Conservation (phyloP, 2,888 invertebrate genomes). For the Drosophila seclusa region DNA sequence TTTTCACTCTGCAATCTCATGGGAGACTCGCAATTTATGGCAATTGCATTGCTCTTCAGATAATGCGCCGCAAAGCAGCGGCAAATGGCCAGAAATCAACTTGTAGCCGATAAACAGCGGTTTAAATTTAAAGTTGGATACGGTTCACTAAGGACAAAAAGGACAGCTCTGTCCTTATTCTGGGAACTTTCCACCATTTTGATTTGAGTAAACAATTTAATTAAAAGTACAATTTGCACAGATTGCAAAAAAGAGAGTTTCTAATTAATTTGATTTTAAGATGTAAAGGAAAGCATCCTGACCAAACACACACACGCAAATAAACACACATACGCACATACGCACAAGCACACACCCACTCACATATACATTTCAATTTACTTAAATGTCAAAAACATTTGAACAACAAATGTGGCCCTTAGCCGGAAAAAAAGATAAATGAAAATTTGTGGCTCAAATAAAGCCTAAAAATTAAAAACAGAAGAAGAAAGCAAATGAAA, state of each 20-base stretch:
- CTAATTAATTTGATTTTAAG: slow-evolving; percentile 69
- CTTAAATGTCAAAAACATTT: slow-evolving; percentile 52
- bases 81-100: slow-evolving; percentile 17
- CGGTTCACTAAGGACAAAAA: neutral
- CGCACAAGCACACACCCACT: slow-evolving; percentile 13
- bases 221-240: slow-evolving; percentile 54
- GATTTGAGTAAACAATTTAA: slow-evolving; percentile 55
- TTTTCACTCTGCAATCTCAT: slow-evolving; percentile 66
- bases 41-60: slow-evolving; percentile 49
- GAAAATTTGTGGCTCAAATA: slow-evolving; percentile 39
- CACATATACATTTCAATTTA: slow-evolving; percentile 58
- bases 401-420: slow-evolving; percentile 44
- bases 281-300: slow-evolving; percentile 39
- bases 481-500: slow-evolving; percentile 24
- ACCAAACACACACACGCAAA: slow-evolving; percentile 20
- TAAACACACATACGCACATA: slow-evolving; percentile 2
- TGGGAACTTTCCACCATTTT: neutral
- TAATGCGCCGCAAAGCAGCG: slow-evolving; percentile 3
- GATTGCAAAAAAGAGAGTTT: slow-evolving; percentile 34
- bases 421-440: slow-evolving; percentile 19
- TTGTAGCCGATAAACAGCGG: slow-evolving; percentile 6
- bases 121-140: neutral
- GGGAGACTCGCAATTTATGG: slow-evolving; percentile 71
- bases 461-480: slow-evolving; percentile 24
- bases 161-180: neutral